These are phyloP conservation scores for Nomada ruficornis DNA, from an alignment of 2,888 invertebrate genomes.

Conservation along the genomic window DNA sequence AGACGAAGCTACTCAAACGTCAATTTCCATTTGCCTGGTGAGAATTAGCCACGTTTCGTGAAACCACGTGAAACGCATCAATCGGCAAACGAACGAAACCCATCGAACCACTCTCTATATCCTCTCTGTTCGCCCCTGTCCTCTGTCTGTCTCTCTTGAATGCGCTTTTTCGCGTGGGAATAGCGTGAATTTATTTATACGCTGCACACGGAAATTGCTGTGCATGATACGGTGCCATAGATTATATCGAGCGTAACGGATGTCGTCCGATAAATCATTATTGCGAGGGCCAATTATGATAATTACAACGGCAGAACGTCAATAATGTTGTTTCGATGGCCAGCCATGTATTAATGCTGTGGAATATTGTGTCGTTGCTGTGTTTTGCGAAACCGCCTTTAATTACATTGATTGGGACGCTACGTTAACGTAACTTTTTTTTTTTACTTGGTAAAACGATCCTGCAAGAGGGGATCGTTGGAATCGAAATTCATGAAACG, in stretches of 20 bases:
- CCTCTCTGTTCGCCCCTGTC: not conserved
- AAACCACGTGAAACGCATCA: conserved; percentile 66
- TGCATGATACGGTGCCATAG: conserved; percentile 34
- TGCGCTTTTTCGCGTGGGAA: conserved; percentile 48
- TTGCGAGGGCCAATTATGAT: conserved; percentile 54
- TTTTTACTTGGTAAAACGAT: not conserved
- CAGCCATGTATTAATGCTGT: conserved; percentile 36
- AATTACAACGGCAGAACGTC: conserved; percentile 53
- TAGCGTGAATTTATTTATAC: conserved; percentile 48
- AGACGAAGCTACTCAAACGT: conserved; percentile 59
- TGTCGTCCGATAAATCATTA: conserved; percentile 57
- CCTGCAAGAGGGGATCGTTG: no score
- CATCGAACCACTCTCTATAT: conserved; percentile 41
- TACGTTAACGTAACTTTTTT: not conserved
- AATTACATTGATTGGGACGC: not conserved
- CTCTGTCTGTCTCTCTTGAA: not conserved
- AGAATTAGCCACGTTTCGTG: conserved; percentile 67
- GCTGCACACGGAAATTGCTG: conserved; percentile 40
- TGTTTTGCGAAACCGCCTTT: conserved; percentile 1
- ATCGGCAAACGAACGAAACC: conserved; percentile 63
- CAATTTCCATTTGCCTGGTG: conserved; percentile 71
- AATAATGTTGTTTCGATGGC: conserved; percentile 54
- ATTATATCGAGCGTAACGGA: conserved; percentile 58
- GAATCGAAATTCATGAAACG: no score
- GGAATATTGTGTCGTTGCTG: not conserved